Conservation (phyloP, 2,888 invertebrate species). For the Busseola fusca region DNA sequence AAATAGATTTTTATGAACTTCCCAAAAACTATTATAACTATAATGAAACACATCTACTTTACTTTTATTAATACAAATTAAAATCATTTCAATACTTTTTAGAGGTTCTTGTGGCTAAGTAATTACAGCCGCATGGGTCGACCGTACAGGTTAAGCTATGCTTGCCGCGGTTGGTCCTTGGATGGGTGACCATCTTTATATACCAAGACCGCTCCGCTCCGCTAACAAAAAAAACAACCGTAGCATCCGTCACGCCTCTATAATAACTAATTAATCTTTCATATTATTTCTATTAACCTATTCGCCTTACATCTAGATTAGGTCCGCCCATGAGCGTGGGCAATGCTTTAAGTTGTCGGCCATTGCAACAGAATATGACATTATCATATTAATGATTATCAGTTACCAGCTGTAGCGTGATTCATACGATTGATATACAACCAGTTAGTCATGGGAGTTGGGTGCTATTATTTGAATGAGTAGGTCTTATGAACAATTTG, state of each 20-base stretch:
- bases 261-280: constrained; percentile 7
- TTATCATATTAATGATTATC: constrained; percentile 57
- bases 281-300: constrained; percentile 20
- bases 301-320: constrained; percentile 45
- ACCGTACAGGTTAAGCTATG: no score
- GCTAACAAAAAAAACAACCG: no score
- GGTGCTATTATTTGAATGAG: background rate
- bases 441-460: background rate
- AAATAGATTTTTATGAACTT: background rate
- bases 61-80: no score
- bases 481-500: background rate
- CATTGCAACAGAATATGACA: constrained; percentile 55
- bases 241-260: constrained; percentile 7
- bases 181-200: no score
- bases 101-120: no score
- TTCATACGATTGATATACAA: constrained; percentile 30
- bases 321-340: constrained; percentile 51
- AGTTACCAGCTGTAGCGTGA: constrained; percentile 34
- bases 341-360: constrained; percentile 17
- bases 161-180: no score
- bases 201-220: no score
- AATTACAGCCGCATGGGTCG: no score
- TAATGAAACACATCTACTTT: no score
- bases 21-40: no score
- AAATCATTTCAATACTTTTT: no score